phyloP scores from a whole-genome alignment of 2,888 invertebrate genomes.

The Tachina lurida region DNA sequence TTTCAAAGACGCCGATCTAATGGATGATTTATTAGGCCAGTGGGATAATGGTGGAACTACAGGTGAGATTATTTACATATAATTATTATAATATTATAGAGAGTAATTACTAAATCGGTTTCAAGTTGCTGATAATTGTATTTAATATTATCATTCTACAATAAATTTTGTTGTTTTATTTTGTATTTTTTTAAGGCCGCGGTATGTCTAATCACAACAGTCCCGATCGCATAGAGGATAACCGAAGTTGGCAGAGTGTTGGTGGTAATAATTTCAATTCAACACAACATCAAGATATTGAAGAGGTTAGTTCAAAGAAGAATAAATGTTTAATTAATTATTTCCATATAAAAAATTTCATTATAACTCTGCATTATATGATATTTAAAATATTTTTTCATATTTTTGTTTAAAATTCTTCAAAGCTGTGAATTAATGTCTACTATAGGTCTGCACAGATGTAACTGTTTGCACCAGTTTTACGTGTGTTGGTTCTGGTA shows the following conservation, averaged over 20 bases:
- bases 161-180: background rate
- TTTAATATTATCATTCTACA: background rate
- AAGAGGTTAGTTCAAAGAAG: slow-evolving; percentile 78
- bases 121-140: too few species aligned
- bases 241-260: slow-evolving; percentile 83
- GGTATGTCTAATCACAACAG: slow-evolving; percentile 84
- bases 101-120: too few species aligned
- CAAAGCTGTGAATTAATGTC: too few species aligned
- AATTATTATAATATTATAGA: too few species aligned
- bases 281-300: slow-evolving; percentile 81
- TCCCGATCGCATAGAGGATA: slow-evolving; percentile 83
- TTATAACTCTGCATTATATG: too few species aligned
- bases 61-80: slow-evolving; percentile 75
- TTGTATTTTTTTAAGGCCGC: slow-evolving; percentile 83
- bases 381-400: too few species aligned
- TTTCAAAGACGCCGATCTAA: slow-evolving; percentile 82
- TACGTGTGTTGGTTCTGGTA: too few species aligned
- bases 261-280: slow-evolving; percentile 83
- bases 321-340: background rate
- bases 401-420: too few species aligned
- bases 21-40: slow-evolving; percentile 90
- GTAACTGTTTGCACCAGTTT: too few species aligned
- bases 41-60: slow-evolving; percentile 83
- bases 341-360: background rate
- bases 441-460: too few species aligned